A percentile compares a stretch with the other conserved stretches of the same genome.
These are phyloP conservation scores for Psilopsiagon aymara DNA, from an alignment of 2,113 vertebrate genomes.

Conservation along the genomic window DNA sequence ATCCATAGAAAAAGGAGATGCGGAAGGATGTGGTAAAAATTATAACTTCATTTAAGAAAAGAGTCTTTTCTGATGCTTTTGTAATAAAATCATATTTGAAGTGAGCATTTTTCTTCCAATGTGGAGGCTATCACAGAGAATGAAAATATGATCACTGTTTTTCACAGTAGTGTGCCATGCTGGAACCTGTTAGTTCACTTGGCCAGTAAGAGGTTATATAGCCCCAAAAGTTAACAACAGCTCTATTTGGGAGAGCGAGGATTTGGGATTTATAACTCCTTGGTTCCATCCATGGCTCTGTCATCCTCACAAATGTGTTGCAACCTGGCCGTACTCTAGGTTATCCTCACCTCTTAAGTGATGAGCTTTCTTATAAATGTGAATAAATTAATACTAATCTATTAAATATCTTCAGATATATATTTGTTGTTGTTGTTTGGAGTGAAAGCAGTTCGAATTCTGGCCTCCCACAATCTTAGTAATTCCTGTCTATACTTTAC, in stretches of 20 bases:
- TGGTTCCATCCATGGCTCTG: background rate
- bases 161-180: background rate
- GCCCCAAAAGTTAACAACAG: background rate
- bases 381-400: background rate
- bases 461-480: background rate
- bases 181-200: background rate
- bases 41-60: slow-evolving; percentile 63
- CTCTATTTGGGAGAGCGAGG: background rate
- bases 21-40: slow-evolving; percentile 67
- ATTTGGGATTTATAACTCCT: background rate
- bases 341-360: background rate
- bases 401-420: background rate
- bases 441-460: background rate
- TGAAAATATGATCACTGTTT: background rate
- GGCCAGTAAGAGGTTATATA: background rate
- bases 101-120: slow-evolving; percentile 10
- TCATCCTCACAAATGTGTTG: background rate
- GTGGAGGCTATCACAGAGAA: background rate
- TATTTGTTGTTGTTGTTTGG: background rate
- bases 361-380: background rate
- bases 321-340: background rate
- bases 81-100: slow-evolving; percentile 23
- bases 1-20: slow-evolving; percentile 66
- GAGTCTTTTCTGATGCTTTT: slow-evolving; percentile 38
- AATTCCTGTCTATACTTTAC: background rate